phyloP scores from a whole-genome alignment of 2,797 vertebrate genomes.

The Artibeus lituratus region DNA sequence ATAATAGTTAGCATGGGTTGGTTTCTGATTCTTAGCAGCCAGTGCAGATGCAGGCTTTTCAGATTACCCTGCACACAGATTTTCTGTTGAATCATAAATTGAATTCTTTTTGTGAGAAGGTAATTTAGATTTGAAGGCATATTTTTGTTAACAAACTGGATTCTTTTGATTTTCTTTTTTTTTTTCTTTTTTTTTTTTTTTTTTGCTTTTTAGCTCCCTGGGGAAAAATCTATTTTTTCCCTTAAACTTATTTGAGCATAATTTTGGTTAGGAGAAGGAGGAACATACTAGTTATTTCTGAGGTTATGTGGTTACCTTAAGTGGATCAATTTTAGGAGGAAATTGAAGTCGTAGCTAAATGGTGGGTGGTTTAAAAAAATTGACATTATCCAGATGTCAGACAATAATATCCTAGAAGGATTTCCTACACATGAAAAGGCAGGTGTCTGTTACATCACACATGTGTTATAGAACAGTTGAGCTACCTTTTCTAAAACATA shows the following conservation, averaged over 20 bases:
- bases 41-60: conserved; percentile 68
- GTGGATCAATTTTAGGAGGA: conserved; percentile 55
- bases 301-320: conserved; percentile 55
- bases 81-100: conserved; percentile 69
- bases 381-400: conserved; percentile 11
- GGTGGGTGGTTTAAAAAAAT: conserved; percentile 31
- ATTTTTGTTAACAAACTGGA: conserved; percentile 55
- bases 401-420: not conserved
- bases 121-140: conserved; percentile 64
- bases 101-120: conserved; percentile 73
- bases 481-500: conserved; percentile 22
- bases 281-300: conserved; percentile 47
- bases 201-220: conserved; percentile 28
- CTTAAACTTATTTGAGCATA: conserved; percentile 44
- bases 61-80: conserved; percentile 39
- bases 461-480: not conserved
- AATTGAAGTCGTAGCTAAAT: conserved; percentile 67
- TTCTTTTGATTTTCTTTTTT: conserved; percentile 40
- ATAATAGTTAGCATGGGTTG: conserved; percentile 69
- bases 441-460: conserved; percentile 16
- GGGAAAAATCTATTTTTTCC: not conserved
- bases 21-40: conserved; percentile 58
- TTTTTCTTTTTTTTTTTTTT: not conserved
- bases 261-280: conserved; percentile 62
- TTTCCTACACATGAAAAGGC: not conserved